A percentile compares a stretch with the other conserved stretches of the same genome.
Conservation (phyloP, 2,797 vertebrate genomes). For the Micrastur ruficollis region DNA sequence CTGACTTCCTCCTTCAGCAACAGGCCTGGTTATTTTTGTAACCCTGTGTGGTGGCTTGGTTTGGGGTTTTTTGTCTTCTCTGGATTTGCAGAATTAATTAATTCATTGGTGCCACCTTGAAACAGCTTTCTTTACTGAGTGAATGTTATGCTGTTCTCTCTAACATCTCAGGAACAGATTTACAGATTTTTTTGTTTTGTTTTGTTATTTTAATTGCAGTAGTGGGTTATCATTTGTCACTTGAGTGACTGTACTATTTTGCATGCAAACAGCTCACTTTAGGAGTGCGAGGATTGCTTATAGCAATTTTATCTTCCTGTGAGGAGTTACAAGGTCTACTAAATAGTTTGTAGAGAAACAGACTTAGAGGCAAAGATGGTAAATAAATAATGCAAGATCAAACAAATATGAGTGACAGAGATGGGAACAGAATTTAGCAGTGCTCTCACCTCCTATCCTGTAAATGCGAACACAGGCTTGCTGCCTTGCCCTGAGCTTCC, state of each 20-base stretch:
- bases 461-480: accelerated
- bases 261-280: not conserved
- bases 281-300: not conserved
- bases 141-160: not conserved
- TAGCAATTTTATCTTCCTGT: not conserved
- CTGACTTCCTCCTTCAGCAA: not conserved
- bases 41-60: not conserved
- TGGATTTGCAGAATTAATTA: not conserved
- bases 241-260: not conserved
- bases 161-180: not conserved
- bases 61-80: not conserved
- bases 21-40: not conserved
- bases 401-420: not conserved
- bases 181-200: not conserved
- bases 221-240: not conserved
- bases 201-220: not conserved
- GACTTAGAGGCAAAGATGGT: not conserved
- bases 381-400: not conserved
- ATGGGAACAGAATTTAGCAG: not conserved
- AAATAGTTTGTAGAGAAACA: not conserved
- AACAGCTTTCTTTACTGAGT: not conserved
- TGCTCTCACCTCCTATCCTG: not conserved
- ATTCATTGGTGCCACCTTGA: not conserved
- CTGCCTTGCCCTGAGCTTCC: not conserved
- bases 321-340: not conserved